Evolutionary conservation across 2,113 vertebrate species (phyloP), one percentile per base, ranked within the genome.

Genomic region (Ammodytes dubius): DNA sequence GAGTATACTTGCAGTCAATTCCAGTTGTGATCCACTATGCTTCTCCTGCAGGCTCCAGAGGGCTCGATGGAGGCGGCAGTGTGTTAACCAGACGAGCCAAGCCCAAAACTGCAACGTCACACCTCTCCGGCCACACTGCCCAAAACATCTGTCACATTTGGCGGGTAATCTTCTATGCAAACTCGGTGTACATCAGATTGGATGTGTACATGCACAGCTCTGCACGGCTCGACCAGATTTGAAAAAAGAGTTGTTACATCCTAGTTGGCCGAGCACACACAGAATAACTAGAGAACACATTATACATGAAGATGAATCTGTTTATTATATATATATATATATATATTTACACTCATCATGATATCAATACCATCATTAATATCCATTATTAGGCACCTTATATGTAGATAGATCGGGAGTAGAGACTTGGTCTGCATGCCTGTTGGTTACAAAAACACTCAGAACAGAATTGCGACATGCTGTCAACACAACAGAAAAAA

Each of bases 341-440:
- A 81, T 90, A 87, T 83, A 79, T 27, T 27, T 27, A 27, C 89
- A 87, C 76, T 91, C 85, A 88, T 92, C 82, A 84, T 60, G 63
- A 84, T 91, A 85, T 88, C 82, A 84, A 81, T 79, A 92, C 83
- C 74, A 81, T 83, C 81, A 85, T 80, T 71, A 78, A 86, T 76
- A 86, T 88, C 68, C 87, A 91, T 92, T 80, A 66, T 82, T 92
- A 95, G 91, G 92, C 92, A 93, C 92, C 86, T 71, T 88, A 85
- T 84, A 91, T 87, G 75, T 74, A 86, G 75, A 88, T 50, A 83
- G 67, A 82, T 11, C 60, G 73, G 87, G 88, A 85, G 76, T 72
- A 74, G 78, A 81, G 86, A 79, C 65, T 74, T 84, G 15, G 47
- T 91, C 67, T 87, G 76, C 92, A 93, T 93, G 77, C 91, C 91